Evolutionary conservation across 2,888 invertebrate genomes (phyloP).

Genomic region (Macrosiphum euphorbiae): DNA sequence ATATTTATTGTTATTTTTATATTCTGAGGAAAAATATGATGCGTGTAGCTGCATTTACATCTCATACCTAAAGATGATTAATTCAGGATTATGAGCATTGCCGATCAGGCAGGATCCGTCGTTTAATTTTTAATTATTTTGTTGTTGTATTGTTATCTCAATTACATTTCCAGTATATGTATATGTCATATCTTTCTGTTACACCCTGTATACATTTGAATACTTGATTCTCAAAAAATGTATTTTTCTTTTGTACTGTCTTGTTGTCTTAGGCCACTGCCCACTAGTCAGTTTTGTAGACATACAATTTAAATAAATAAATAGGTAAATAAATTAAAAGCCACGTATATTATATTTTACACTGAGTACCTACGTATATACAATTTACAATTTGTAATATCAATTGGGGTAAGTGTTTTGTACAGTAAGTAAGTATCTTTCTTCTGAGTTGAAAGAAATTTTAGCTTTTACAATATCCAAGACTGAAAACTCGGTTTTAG

Average conservation of each 20-base stretch:
- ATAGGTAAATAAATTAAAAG: background rate
- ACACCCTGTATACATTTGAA: background rate
- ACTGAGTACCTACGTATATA: background rate
- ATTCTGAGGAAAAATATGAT: background rate
- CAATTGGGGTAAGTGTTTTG: background rate
- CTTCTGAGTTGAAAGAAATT: background rate
- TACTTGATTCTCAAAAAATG: background rate
- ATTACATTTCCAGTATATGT: too few relatives aligned
- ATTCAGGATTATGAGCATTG: too few relatives aligned
- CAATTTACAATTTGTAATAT: background rate
- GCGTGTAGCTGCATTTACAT: background rate
- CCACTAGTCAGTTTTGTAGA: too few relatives aligned
- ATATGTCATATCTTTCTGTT: too few relatives aligned
- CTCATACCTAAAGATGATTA: too few relatives aligned
- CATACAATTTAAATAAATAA: too few relatives aligned
- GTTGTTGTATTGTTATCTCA: too few relatives aligned
- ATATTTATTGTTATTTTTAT: background rate
- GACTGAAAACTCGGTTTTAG: background rate
- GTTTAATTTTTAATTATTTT: too few relatives aligned
- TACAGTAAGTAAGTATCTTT: background rate
- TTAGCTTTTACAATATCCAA: background rate
- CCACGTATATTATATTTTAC: background rate
- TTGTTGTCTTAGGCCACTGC: too few relatives aligned
- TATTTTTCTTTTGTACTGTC: too few relatives aligned
- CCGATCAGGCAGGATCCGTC: too few relatives aligned